Conservation (phyloP, 2,797 vertebrate species). For the Alfaro cultratus region DNA sequence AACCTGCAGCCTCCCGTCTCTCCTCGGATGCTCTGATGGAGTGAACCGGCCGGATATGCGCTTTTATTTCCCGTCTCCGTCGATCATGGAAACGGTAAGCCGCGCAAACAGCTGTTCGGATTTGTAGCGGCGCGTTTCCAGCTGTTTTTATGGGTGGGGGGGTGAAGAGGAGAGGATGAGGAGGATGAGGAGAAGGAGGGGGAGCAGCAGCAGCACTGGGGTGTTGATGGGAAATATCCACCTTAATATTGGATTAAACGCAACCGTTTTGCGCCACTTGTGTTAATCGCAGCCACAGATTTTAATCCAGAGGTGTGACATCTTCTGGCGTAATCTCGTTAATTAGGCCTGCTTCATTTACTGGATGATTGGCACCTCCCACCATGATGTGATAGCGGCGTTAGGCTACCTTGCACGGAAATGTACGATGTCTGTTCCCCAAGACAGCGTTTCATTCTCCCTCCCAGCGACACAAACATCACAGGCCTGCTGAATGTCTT, state of each 20-base stretch:
- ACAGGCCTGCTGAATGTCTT: constrained; percentile 11
- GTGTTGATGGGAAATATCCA: constrained; percentile 69
- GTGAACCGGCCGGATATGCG: constrained; percentile 59
- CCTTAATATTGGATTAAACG: constrained; percentile 57
- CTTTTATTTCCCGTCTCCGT: constrained; percentile 40
- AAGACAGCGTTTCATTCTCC: constrained; percentile 13
- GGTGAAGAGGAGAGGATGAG: constrained; percentile 10
- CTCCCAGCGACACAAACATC: constrained; percentile 5
- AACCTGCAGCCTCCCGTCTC: constrained; percentile 72
- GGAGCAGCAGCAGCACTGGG: constrained; percentile 39
- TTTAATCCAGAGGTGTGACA: constrained; percentile 19
- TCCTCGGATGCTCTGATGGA: constrained; percentile 70
- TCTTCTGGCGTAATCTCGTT: constrained; percentile 28
- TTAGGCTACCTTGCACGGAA: constrained; percentile 35
- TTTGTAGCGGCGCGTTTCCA: constrained; percentile 62
- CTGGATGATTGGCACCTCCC: constrained; percentile 72
- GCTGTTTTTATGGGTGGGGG: constrained; percentile 75
- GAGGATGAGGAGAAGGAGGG: neutral
- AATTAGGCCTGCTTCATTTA: constrained; percentile 63
- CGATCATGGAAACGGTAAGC: constrained; percentile 81
- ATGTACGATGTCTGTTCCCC: constrained; percentile 6
- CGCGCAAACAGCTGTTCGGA: neutral
- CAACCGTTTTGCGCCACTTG: constrained; percentile 17
- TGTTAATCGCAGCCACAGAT: neutral
- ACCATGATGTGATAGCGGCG: constrained; percentile 58